A percentile compares a stretch with the other conserved stretches of the same genome.
These are phyloP conservation scores for Drosophila sulfurigaster DNA, from an alignment of 1,140 invertebrate genomes.

Conservation along the genomic window DNA sequence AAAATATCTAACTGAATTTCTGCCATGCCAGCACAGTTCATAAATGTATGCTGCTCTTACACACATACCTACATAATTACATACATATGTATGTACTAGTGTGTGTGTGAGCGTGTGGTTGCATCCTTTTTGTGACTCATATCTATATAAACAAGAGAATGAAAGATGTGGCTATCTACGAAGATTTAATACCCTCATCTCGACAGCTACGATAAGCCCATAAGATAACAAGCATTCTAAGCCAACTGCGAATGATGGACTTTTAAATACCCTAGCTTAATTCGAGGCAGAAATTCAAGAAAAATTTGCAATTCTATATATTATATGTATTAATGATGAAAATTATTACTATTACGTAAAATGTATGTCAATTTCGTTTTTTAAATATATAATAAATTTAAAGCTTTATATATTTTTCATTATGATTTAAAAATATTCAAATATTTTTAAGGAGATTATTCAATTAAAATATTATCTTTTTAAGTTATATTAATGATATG, in stretches of 20 bases:
- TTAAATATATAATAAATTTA: no score
- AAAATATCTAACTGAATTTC: slow-evolving; percentile 74
- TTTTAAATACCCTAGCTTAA: background rate
- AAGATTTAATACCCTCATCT: slow-evolving; percentile 16
- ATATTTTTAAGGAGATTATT: no score
- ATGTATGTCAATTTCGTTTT: no score
- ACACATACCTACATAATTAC: background rate
- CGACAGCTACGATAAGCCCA: slow-evolving; percentile 8
- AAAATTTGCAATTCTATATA: no score
- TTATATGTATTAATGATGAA: no score
- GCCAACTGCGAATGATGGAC: background rate
- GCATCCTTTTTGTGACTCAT: slow-evolving; percentile 52
- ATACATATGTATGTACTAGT: slow-evolving; percentile 6
- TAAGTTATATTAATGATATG: no score
- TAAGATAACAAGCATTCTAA: background rate
- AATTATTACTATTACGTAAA: no score
- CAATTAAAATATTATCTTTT: no score
- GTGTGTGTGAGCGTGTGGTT: slow-evolving; percentile 36
- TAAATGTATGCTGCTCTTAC: slow-evolving; percentile 29
- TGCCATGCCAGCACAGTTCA: slow-evolving; percentile 41
- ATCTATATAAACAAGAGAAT: background rate
- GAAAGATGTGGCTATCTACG: slow-evolving; percentile 8
- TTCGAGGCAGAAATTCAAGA: no score
- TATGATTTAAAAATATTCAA: no score
- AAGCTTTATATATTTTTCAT: no score